These are phyloP conservation scores for Dreissena polymorpha DNA, from an alignment of 1,140 invertebrate species.

Conservation along the genomic window DNA sequence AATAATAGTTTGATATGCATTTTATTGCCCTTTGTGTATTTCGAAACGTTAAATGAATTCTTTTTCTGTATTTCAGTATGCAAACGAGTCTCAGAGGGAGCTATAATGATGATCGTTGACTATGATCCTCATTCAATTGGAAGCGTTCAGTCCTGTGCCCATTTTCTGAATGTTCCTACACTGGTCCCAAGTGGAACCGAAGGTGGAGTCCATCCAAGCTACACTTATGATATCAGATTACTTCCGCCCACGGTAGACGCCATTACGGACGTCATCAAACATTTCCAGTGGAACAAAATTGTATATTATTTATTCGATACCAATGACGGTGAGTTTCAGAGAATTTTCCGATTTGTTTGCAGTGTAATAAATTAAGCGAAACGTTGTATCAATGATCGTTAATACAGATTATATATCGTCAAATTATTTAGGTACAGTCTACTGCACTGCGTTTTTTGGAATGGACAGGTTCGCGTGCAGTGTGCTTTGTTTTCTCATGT, in stretches of 20 bases:
- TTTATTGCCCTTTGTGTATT: too few species aligned
- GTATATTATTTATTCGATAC: slow-evolving; percentile 54
- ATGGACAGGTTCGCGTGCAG: too few species aligned
- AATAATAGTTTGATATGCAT: too few species aligned
- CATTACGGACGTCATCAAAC: slow-evolving; percentile 26
- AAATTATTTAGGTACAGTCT: too few species aligned
- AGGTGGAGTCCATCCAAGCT: slow-evolving; percentile 34
- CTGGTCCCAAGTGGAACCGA: slow-evolving; percentile 42
- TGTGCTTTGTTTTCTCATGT: too few species aligned
- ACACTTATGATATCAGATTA: slow-evolving; percentile 51
- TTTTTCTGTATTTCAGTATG: slow-evolving; percentile 40
- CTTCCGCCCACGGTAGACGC: slow-evolving; percentile 50
- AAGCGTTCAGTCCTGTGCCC: slow-evolving; percentile 53
- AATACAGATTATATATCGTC: too few species aligned
- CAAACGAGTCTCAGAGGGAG: slow-evolving; percentile 18
- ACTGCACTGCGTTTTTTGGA: too few species aligned
- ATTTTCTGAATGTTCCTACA: slow-evolving; percentile 43
- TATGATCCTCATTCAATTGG: slow-evolving; percentile 39
- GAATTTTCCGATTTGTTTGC: background rate
- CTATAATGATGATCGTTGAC: slow-evolving; percentile 45
- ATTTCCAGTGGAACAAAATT: slow-evolving; percentile 39
- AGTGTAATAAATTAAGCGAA: too few species aligned
- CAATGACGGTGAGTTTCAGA: slow-evolving; percentile 35
- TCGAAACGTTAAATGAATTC: too few species aligned
- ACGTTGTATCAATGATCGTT: too few species aligned